Percentiles rank a stretch among this genome's conserved stretches.
phyloP scores from a whole-genome alignment of 2,888 invertebrate genomes.

The Piscicola geometra region DNA sequence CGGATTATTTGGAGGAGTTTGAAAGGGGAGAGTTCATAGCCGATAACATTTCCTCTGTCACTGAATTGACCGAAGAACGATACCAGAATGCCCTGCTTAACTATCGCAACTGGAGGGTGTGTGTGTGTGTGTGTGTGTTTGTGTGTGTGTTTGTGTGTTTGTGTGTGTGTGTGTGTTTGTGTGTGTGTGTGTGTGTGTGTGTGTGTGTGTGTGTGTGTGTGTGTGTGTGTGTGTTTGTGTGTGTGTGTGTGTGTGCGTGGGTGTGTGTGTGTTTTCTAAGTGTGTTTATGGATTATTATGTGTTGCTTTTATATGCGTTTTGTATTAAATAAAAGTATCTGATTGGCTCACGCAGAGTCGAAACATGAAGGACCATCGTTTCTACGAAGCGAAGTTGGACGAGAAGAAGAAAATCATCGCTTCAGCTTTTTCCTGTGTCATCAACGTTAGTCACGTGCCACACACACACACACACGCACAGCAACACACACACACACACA shows the following conservation, averaged over 20 bases:
- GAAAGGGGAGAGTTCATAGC: neutral
- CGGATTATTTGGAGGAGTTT: slow-evolving; percentile 10
- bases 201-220: too few relatives aligned
- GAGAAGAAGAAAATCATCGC: slow-evolving; percentile 23
- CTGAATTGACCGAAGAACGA: slow-evolving; percentile 25
- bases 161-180: too few relatives aligned
- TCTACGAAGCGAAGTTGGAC: slow-evolving; percentile 24
- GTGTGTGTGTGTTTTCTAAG: too few relatives aligned
- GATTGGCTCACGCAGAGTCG: slow-evolving; percentile 15
- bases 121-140: too few relatives aligned
- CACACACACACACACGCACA: neutral
- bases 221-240: too few relatives aligned
- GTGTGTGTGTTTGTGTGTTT: too few relatives aligned
- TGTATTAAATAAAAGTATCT: too few relatives aligned
- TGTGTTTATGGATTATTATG: too few relatives aligned
- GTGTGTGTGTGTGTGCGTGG: too few relatives aligned
- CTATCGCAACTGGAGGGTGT: slow-evolving; percentile 30
- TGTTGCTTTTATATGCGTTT: too few relatives aligned
- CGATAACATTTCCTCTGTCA: neutral
- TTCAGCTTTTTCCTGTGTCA: slow-evolving; percentile 3
- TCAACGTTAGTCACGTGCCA: neutral
- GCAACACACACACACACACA: neutral
- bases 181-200: too few relatives aligned
- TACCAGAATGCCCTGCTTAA: slow-evolving; percentile 29
- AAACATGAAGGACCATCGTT: slow-evolving; percentile 21